These are phyloP conservation scores for Psilopogon haemacephalus DNA, from an alignment of 2,113 vertebrate genomes.

Conservation along the genomic window DNA sequence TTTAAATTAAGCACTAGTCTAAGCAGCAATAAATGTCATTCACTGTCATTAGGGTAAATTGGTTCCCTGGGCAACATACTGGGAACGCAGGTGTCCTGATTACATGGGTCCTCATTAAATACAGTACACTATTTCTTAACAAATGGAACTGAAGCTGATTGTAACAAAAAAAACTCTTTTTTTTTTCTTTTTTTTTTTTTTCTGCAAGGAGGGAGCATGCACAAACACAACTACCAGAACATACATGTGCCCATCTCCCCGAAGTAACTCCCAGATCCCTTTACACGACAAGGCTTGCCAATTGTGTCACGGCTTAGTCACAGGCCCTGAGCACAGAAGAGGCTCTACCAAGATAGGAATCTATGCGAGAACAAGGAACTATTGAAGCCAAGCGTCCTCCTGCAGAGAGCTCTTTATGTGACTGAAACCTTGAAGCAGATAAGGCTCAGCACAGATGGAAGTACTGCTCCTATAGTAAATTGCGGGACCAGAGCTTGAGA, in stretches of 20 bases:
- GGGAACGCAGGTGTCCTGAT: slow-evolving; percentile 58
- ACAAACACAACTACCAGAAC: neutral
- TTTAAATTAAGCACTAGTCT: slow-evolving; percentile 64
- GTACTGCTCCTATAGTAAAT: neutral
- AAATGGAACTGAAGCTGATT: neutral
- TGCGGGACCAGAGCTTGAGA: neutral
- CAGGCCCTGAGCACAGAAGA: neutral
- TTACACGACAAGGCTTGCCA: neutral
- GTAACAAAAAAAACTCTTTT: neutral
- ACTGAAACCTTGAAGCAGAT: slow-evolving; percentile 23
- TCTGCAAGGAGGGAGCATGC: neutral
- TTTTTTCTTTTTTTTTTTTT: neutral
- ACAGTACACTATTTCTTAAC: slow-evolving; percentile 23
- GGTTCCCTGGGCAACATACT: slow-evolving; percentile 66
- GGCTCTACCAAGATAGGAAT: slow-evolving; percentile 9
- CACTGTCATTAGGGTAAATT: slow-evolving; percentile 71
- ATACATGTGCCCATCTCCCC: rapidly evolving
- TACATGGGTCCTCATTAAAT: slow-evolving; percentile 50
- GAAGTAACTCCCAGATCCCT: neutral
- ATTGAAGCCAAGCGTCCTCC: slow-evolving; percentile 19
- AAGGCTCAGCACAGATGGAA: slow-evolving; percentile 15
- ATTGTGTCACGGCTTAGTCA: neutral
- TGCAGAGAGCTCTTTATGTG: slow-evolving; percentile 1
- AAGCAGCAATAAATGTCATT: slow-evolving; percentile 62
- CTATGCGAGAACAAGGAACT: neutral